phyloP scores from a whole-genome alignment of 1,140 invertebrate species.

The Andricus grossulariae region DNA sequence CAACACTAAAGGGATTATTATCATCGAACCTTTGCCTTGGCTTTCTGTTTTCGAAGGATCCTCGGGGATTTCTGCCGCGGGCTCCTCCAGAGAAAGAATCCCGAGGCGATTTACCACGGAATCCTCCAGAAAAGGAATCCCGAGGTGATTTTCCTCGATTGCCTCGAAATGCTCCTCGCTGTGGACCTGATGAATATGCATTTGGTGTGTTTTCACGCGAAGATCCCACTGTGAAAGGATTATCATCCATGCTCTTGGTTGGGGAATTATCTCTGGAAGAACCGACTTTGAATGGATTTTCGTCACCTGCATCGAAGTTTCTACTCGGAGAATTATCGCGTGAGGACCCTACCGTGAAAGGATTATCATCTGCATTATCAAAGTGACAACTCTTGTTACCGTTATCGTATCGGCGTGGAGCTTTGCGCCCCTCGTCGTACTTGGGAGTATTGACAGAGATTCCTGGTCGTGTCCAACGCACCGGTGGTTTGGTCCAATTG shows the following conservation, averaged over 20 bases:
- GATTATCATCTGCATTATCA: background rate
- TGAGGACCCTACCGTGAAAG: conserved; percentile 39
- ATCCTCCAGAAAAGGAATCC: too few species aligned
- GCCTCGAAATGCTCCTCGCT: too few species aligned
- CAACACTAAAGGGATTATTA: background rate
- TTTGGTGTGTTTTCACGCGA: conserved; percentile 25
- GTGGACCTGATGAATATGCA: too few species aligned
- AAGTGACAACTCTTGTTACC: background rate
- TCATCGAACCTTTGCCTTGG: background rate
- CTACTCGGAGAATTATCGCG: conserved; percentile 57
- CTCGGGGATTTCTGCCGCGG: background rate
- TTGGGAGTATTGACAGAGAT: conserved; percentile 69
- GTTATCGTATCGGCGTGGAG: conserved; percentile 68
- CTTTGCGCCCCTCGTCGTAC: conserved; percentile 70
- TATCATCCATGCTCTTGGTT: background rate
- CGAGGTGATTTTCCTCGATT: too few species aligned
- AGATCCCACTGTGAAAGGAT: conserved; percentile 39
- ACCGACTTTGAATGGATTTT: conserved; percentile 34
- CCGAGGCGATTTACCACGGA: too few species aligned
- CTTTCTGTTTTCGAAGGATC: background rate
- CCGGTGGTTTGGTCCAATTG: conserved; percentile 91
- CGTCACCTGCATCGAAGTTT: conserved; percentile 45
- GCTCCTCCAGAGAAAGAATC: background rate
- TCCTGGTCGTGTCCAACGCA: conserved; percentile 84
- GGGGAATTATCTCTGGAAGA: background rate